Conservation (phyloP, 2,797 vertebrate species). For the Spinibarbus caldwelli region DNA sequence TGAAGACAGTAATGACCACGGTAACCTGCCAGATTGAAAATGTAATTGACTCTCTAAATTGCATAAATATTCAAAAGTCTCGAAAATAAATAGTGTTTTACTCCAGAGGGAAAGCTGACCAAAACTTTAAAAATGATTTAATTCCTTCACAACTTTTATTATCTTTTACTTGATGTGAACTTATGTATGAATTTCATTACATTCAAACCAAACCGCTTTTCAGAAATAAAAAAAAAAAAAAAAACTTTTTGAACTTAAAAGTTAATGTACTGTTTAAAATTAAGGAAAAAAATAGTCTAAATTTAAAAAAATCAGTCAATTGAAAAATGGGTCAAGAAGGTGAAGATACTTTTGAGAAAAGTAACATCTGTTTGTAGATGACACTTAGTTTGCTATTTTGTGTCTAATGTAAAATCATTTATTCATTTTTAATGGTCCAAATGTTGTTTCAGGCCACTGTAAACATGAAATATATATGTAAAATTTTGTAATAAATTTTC, state of each 20-base stretch:
- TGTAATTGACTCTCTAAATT: constrained; percentile 10
- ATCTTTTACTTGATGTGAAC: background rate
- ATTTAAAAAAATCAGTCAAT: no score
- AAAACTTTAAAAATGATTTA: background rate
- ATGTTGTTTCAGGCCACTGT: background rate
- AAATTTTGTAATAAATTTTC: background rate
- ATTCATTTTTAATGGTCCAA: background rate
- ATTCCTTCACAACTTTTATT: background rate
- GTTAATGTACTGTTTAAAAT: background rate
- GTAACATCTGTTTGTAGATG: no score
- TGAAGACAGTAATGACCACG: constrained; percentile 5
- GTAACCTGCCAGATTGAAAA: constrained; percentile 16
- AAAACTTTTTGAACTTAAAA: background rate
- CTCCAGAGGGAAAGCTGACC: background rate
- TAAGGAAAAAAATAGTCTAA: background rate
- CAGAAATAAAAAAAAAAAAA: background rate
- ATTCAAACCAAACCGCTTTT: background rate
- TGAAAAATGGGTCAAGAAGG: no score
- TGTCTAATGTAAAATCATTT: background rate
- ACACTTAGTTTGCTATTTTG: background rate
- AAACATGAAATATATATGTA: background rate
- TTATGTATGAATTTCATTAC: background rate
- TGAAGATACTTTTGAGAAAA: no score
- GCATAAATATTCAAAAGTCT: constrained; percentile 9
- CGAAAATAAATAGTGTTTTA: background rate